Base-by-base conservation (phyloP, 2,888 invertebrate genomes). In the Pristionchus exspectatus region DNA sequence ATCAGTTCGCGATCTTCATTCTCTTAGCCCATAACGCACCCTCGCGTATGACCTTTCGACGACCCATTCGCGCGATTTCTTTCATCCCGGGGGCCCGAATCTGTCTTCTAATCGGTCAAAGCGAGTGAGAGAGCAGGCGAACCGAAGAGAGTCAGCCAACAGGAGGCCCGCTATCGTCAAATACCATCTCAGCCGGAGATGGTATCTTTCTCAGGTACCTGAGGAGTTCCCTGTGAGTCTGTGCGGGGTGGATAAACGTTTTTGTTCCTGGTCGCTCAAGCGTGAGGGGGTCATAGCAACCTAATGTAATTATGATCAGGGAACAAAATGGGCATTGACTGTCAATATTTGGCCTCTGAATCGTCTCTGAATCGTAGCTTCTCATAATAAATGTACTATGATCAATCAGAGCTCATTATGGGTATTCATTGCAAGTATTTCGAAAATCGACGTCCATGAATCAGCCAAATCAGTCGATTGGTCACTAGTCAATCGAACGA, bases 1-100 rank as follows among this genome's bases (percentile, higher is more conserved):
- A 59, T 59, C 59, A 59, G 59, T 59, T 59, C 18, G 59, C 59
- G 59, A 59, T 56, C 56, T 38, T 38, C 56, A 12, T 59, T 21
- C 18, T 16, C 59, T 21, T 21, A 59, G 24, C 59, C 59, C 59
- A 18, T n/a, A 63, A n/a, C 63, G 63, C 63, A n/a, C 63, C n/a
- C n/a, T 30, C 69, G 14, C 69, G 5, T 7, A 59, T 38, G 74
- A 74, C 74, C 74, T 74, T 74, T 74, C 74, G 2, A 1, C 74
- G 4, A 74, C 38, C 74, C 74, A 74, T 74, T 74, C 74, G 74
- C 74, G 74, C 74, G 74, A 27, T 44, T 74, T 74, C 74, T 74
- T 74, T 74, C 74, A 74, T 74, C 74, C 74, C 69, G 27, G 69
- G 30, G 69, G 14, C 30, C 38, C 69, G n/a, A n/a, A 69, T 69